Base-by-base conservation (phyloP, 1,140 invertebrate species). In the Matsumurasca onukii region DNA sequence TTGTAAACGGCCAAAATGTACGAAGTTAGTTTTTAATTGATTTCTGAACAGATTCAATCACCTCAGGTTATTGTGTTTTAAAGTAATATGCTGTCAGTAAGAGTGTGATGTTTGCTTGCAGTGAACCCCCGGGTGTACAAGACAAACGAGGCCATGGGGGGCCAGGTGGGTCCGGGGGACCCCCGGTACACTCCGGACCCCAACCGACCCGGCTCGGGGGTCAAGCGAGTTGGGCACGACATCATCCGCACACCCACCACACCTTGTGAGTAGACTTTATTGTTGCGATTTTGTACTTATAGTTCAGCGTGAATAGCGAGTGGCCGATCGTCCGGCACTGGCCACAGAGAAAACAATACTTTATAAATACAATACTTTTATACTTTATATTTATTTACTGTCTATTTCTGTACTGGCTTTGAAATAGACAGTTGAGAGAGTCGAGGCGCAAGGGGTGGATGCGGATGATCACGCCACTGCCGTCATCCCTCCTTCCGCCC, bases 131-230 rank as follows among this genome's bases (percentile, higher is more conserved):
- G 74, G 51, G 74, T 72, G 3, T 76, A 75, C 62, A 76, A 76
- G 68, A 70, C 74, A 20, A 66, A 70, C 25, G 72, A 73, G 39
- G 73, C 67, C 1, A 45, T 71, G 63, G 70, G 64, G 69, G 65
- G 67, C 13, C 55, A 52, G 27, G 65, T 52, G 1, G 69, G 72
- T 20, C 68, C 67, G 17, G 69, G 66, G 68, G 86, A 91, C 79
- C 88, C 89, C 71, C 83, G 89, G 70, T 91, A 91, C 75, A 89
- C 89, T 1, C 88, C 89, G 45, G 90, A 92, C 81, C 89, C 89
- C 24, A 91, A 91, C 82, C 86, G 89, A 72, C 62, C 81, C 76
- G 52, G 72, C 74, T 49, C 71, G 74, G 74, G 77, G 75, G 31
- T 82, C 84, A 78, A 82, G 83, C 76, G 77, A 80, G 73, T 72